A percentile compares a stretch with the other conserved stretches of the same genome.
These are phyloP conservation scores for Priocnemis perturbator DNA, from an alignment of 2,888 invertebrate species.

Conservation along the genomic window DNA sequence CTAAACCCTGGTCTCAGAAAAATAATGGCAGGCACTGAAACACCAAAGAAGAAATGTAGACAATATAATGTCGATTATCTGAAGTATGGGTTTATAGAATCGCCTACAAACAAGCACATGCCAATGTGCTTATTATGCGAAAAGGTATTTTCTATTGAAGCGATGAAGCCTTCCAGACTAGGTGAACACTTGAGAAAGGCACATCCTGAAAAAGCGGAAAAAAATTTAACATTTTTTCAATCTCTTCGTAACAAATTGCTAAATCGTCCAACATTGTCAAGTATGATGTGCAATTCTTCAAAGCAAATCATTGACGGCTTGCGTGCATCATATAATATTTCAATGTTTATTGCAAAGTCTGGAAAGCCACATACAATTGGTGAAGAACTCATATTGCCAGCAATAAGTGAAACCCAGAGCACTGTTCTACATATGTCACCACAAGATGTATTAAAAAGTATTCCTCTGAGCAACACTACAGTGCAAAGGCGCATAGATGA, in stretches of 20 bases:
- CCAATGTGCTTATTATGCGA: not conserved
- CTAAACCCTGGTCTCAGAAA: no score
- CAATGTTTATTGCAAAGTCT: slow-evolving; percentile 16
- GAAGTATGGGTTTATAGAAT: not conserved
- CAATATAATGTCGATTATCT: not conserved
- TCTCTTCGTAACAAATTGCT: not conserved
- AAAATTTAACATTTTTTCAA: not conserved
- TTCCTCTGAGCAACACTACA: no score
- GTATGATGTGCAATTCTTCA: not conserved
- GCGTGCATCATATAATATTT: slow-evolving; percentile 19
- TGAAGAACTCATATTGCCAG: slow-evolving; percentile 15
- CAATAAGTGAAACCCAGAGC: slow-evolving; percentile 52
- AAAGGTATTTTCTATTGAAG: not conserved
- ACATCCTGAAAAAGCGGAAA: not conserved
- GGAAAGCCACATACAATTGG: slow-evolving; percentile 22
- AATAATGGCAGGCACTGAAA: no score
- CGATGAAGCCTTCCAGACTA: not conserved
- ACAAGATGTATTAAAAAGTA: slow-evolving; percentile 42
- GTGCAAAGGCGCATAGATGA: no score
- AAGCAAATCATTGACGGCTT: slow-evolving; percentile 7
- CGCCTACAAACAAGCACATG: no score
- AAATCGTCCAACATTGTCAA: not conserved
- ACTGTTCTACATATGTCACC: slow-evolving; percentile 62
- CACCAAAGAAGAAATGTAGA: not conserved
- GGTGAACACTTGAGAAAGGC: not conserved